These are phyloP conservation scores for Stegastes partitus DNA, from an alignment of 2,113 vertebrate genomes.

Conservation along the genomic window DNA sequence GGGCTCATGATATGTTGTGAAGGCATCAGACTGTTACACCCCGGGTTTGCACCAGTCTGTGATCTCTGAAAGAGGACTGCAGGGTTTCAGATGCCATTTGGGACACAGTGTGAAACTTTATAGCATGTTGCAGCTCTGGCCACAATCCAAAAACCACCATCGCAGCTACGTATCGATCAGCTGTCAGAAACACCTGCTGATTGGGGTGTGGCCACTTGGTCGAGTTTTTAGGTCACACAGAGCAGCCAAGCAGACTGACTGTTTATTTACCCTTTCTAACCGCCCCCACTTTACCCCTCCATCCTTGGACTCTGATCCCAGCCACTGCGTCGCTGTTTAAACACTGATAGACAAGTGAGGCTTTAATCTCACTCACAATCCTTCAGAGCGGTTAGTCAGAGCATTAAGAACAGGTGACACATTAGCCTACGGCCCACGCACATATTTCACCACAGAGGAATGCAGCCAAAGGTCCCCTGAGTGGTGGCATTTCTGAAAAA, in stretches of 20 bases:
- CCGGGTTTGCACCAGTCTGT: background rate
- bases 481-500: conserved; percentile 21
- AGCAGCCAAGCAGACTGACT: conserved; percentile 5
- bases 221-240: background rate
- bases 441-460: conserved; percentile 40
- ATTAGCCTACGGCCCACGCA: conserved; percentile 19
- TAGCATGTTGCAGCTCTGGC: background rate
- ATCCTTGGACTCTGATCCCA: conserved; percentile 66
- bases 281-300: background rate
- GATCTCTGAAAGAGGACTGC: background rate
- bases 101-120: conserved; percentile 5
- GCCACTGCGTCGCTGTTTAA: conserved; percentile 52
- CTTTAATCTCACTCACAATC: conserved; percentile 42
- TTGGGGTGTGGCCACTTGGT: background rate
- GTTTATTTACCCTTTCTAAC: conserved; percentile 52
- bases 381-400: conserved; percentile 37
- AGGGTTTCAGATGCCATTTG: background rate
- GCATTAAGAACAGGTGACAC: conserved; percentile 45
- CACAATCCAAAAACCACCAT: conserved; percentile 8
- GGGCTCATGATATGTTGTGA: background rate
- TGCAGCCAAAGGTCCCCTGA: conserved; percentile 12
- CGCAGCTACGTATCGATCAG: conserved; percentile 19
- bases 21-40: too few species aligned
- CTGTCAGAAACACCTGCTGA: conserved; percentile 48
- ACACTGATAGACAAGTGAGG: conserved; percentile 34